These are phyloP conservation scores for Aleadryas rufinucha DNA, from an alignment of 2,113 vertebrate species.

Conservation along the genomic window DNA sequence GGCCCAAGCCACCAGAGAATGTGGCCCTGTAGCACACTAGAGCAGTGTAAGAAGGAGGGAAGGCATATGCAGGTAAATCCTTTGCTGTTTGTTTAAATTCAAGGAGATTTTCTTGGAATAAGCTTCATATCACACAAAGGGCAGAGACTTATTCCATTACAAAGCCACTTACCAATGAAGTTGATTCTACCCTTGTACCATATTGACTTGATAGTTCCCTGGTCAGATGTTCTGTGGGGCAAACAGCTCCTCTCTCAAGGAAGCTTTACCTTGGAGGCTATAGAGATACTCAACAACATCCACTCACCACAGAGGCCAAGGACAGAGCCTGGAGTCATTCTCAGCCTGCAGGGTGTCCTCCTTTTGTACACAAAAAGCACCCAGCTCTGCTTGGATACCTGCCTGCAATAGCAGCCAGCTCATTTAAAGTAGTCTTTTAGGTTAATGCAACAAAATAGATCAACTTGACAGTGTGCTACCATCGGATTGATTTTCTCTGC, in stretches of 20 bases:
- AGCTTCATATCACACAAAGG: not conserved
- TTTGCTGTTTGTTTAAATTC: not conserved
- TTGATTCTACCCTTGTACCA: not conserved
- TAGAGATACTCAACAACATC: not conserved
- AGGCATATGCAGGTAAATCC: not conserved
- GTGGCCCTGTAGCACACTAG: not conserved
- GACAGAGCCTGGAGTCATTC: not conserved
- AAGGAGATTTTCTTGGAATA: not conserved
- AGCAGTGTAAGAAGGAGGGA: not conserved
- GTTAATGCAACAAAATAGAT: not conserved
- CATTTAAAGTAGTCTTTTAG: not conserved
- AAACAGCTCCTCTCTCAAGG: not conserved
- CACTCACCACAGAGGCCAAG: not conserved
- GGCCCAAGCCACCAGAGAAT: not conserved
- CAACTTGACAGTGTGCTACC: not conserved
- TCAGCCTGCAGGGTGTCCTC: not conserved
- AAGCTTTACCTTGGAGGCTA: not conserved
- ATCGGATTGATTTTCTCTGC: not conserved
- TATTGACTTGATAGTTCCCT: not conserved
- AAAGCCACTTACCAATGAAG: not conserved
- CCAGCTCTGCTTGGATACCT: not conserved
- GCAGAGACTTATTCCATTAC: not conserved
- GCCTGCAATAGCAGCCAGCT: not conserved
- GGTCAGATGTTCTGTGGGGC: not conserved
- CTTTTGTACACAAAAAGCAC: not conserved